Conservation (phyloP, 2,113 vertebrate genomes). For the Ondatra zibethicus region DNA sequence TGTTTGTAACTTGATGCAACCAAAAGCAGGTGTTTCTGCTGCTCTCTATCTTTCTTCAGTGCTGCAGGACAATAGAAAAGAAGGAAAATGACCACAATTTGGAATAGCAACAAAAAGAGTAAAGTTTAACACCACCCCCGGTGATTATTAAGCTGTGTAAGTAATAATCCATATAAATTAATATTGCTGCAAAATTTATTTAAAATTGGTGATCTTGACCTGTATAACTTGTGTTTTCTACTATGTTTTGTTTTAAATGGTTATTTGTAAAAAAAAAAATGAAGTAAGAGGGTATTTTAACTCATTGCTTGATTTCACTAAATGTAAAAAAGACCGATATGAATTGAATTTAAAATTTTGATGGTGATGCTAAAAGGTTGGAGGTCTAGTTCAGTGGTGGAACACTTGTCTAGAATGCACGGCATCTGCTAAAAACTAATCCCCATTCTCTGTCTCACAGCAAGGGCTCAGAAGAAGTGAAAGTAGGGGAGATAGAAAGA, state of each 20-base stretch:
- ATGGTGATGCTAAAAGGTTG: not conserved
- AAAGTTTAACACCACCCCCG: not conserved
- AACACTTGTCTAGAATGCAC: not conserved
- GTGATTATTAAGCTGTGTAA: not conserved
- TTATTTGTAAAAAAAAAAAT: slow-evolving; percentile 23
- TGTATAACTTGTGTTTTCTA: slow-evolving; percentile 28
- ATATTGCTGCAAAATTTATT: not conserved
- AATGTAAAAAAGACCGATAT: slow-evolving; percentile 1
- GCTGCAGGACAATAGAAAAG: slow-evolving; percentile 84
- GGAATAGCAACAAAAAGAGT: slow-evolving; percentile 72
- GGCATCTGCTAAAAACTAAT: not conserved
- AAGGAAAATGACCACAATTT: slow-evolving; percentile 76
- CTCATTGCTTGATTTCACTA: not conserved
- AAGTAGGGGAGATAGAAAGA: not conserved
- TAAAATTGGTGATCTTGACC: slow-evolving; percentile 39
- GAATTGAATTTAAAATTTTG: slow-evolving; percentile 40
- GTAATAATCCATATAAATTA: slow-evolving; percentile 3
- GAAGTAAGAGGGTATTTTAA: slow-evolving; percentile 7
- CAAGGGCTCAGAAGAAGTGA: not conserved
- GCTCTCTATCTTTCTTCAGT: slow-evolving; percentile 82
- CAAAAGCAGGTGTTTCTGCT: slow-evolving; percentile 77
- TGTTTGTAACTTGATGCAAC: not conserved
- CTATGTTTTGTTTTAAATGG: not conserved
- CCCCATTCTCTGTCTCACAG: not conserved
- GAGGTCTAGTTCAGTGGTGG: not conserved